These are phyloP conservation scores for Zhuqinia jingwanae DNA, from an alignment of 2,888 invertebrate genomes.

Conservation along the genomic window DNA sequence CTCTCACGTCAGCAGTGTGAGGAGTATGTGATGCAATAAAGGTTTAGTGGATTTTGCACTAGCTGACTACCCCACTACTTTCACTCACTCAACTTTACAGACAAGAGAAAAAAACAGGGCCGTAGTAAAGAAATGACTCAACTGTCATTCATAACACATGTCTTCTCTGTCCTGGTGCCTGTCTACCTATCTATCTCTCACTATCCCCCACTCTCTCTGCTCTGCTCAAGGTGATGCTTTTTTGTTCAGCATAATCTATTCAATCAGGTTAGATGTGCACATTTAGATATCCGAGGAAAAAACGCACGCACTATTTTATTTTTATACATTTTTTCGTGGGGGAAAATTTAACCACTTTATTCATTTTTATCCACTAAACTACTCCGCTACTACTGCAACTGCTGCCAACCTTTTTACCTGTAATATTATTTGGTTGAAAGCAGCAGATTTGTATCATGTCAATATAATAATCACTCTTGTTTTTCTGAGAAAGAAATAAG, in stretches of 20 bases:
- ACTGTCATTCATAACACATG: slow-evolving; percentile 59
- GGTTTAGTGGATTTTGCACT: slow-evolving; percentile 13
- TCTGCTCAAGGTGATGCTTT: background rate
- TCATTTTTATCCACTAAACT: slow-evolving; percentile 21
- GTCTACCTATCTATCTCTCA: slow-evolving; percentile 3
- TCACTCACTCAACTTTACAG: background rate
- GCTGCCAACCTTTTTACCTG: slow-evolving; percentile 2
- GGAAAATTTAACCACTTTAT: slow-evolving; percentile 54
- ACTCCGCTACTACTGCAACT: too few species aligned
- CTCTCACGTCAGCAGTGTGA: slow-evolving; percentile 20
- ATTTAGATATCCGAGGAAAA: too few species aligned
- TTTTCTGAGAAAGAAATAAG: background rate
- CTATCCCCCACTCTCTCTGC: too few species aligned
- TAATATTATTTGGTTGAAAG: slow-evolving; percentile 54
- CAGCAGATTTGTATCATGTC: slow-evolving; percentile 63
- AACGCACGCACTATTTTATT: slow-evolving; percentile 57
- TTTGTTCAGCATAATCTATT: too few species aligned
- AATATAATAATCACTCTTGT: slow-evolving; percentile 54
- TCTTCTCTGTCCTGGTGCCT: too few species aligned
- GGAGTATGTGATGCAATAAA: slow-evolving; percentile 11
- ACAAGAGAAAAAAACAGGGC: too few species aligned
- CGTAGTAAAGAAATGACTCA: slow-evolving; percentile 56
- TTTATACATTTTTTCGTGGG: too few species aligned
- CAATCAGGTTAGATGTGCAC: too few species aligned
- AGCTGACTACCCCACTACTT: background rate